These are phyloP conservation scores for Trachelus troglodyta DNA, from an alignment of 2,888 invertebrate species.

Conservation along the genomic window DNA sequence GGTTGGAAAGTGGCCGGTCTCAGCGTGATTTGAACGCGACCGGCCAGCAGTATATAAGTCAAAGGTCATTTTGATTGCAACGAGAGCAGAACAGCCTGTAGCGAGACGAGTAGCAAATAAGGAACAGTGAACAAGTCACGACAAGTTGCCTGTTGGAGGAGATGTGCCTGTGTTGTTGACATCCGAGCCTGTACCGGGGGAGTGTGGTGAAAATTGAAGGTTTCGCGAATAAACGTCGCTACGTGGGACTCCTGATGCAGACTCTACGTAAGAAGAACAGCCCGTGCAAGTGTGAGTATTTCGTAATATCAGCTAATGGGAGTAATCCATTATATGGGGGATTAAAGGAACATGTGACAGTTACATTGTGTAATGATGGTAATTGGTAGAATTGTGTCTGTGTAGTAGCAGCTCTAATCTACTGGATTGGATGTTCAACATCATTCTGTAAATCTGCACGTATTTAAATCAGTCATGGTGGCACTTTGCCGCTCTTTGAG, in stretches of 20 bases:
- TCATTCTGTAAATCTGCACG: no score
- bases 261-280: constrained; percentile 93
- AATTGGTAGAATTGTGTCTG: no score
- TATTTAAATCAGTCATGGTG: no score
- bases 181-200: constrained; percentile 8
- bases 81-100: no score
- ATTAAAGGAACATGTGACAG: no score
- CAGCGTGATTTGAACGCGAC: no score
- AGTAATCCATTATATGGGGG: no score
- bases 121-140: constrained; percentile 22
- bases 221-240: constrained; percentile 20
- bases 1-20: no score
- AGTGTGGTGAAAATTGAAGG: constrained; percentile 18
- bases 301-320: constrained; percentile 9
- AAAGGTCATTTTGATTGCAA: background rate
- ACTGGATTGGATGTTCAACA: no score
- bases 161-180: constrained; percentile 32
- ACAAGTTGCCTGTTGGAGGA: constrained; percentile 18
- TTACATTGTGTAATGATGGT: no score
- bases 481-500: no score
- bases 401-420: no score
- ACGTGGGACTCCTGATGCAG: constrained; percentile 74
- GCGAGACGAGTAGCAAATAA: constrained; percentile 5
- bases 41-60: background rate
- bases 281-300: constrained; percentile 91